phyloP scores from a whole-genome alignment of 1,140 invertebrate species.

The Drosophila bocki region DNA sequence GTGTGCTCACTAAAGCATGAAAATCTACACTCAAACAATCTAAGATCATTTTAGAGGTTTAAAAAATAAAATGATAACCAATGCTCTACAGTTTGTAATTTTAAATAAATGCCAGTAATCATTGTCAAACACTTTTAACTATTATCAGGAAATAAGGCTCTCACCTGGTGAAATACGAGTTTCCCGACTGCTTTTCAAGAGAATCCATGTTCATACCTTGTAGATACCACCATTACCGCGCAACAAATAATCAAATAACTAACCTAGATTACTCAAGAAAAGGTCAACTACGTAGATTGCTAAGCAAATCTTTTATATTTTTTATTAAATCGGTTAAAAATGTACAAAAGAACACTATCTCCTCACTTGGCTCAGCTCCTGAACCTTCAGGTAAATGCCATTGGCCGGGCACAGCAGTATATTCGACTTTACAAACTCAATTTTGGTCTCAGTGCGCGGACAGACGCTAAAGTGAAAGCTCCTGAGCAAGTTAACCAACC shows the following conservation, averaged over 20 bases:
- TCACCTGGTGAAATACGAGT: background rate
- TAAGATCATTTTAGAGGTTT: background rate
- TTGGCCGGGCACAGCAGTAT: slow-evolving; percentile 82
- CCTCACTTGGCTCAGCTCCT: slow-evolving; percentile 27
- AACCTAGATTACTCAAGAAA: background rate
- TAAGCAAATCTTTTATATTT: slow-evolving; percentile 4
- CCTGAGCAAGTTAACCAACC: slow-evolving; percentile 81
- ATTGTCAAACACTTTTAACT: background rate
- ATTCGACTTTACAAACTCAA: slow-evolving; percentile 85
- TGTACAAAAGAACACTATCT: slow-evolving; percentile 3
- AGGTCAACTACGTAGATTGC: background rate
- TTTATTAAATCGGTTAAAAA: background rate
- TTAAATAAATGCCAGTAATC: background rate
- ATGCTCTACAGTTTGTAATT: background rate
- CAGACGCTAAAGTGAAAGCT: slow-evolving; percentile 79
- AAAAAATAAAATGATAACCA: background rate
- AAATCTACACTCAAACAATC: background rate
- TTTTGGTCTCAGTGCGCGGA: slow-evolving; percentile 81
- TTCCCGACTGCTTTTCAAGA: background rate
- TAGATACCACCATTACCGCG: background rate
- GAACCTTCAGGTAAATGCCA: slow-evolving; percentile 83
- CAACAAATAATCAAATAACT: slow-evolving; percentile 5
- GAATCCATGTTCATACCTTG: background rate
- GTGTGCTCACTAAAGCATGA: background rate
- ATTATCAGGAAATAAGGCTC: background rate